Conservation (phyloP, 2,113 vertebrate species). For the Boulengeromyrus knoepffleri region DNA sequence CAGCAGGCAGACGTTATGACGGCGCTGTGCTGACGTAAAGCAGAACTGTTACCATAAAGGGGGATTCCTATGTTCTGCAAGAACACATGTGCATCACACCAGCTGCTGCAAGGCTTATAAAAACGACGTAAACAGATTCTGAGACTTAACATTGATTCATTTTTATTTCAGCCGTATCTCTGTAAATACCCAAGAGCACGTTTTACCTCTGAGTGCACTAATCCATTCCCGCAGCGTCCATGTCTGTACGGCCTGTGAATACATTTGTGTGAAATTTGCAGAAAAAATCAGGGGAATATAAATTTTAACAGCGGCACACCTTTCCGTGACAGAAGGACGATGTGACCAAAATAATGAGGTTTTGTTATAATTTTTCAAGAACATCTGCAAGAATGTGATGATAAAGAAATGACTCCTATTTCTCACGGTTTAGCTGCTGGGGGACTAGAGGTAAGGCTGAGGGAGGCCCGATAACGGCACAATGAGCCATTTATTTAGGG, state of each 20-base stretch:
- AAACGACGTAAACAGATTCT: not conserved
- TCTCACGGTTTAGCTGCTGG: not conserved
- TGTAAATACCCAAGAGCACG: not conserved
- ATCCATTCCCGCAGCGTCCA: not conserved
- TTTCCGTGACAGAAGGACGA: not conserved
- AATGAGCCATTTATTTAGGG: not conserved
- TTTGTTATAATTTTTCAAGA: not conserved
- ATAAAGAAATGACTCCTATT: not conserved
- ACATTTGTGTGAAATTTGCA: not conserved
- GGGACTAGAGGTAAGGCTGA: not conserved
- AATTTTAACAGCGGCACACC: not conserved
- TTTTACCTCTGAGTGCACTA: not conserved
- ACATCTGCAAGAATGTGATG: not conserved
- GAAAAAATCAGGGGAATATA: not conserved
- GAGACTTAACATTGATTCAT: not conserved
- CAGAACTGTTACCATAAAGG: not conserved
- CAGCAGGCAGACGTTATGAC: not conserved
- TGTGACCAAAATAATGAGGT: slow-evolving; percentile 2
- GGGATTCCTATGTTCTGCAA: not conserved
- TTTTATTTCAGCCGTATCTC: not conserved
- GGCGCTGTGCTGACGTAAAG: not conserved
- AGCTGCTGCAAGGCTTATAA: not conserved
- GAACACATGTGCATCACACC: not conserved
- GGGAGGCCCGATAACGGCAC: not conserved
- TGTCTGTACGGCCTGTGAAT: not conserved